Evolutionary conservation across 2,888 invertebrate species (phyloP).

Genomic region (Drosophila cracens): DNA sequence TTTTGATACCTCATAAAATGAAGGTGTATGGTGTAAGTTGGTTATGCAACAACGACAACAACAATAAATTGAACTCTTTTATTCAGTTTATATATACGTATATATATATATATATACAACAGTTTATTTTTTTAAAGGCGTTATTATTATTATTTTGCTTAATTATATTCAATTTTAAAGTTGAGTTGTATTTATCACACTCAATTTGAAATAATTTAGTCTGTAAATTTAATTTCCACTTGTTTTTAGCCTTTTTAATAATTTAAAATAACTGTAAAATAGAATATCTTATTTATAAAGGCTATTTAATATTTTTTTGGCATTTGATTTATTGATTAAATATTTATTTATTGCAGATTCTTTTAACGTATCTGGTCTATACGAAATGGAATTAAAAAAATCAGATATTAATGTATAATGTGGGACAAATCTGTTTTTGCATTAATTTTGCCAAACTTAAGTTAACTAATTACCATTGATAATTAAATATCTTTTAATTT

Average conservation of each 20-base stretch:
- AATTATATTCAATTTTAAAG: background rate
- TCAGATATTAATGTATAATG: background rate
- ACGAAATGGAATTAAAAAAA: background rate
- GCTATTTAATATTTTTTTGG: background rate
- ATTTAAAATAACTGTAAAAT: background rate
- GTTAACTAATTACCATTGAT: background rate
- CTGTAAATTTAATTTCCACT: background rate
- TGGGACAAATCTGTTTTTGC: background rate
- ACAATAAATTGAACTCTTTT: no score
- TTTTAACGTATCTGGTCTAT: background rate
- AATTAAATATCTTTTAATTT: background rate
- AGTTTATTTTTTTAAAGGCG: background rate
- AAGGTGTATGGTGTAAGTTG: background rate
- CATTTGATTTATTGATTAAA: background rate
- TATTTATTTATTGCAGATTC: background rate
- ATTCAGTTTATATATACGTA: no score
- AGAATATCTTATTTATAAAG: rapidly evolving
- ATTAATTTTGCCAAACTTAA: background rate
- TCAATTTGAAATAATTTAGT: background rate
- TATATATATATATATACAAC: rapidly evolving
- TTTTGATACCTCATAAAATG: slow-evolving; percentile 9
- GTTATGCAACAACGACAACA: no score
- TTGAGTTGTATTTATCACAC: background rate
- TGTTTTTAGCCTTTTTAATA: rapidly evolving
- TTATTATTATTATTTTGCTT: background rate